Percentiles rank a stretch among this genome's conserved stretches.
Evolutionary conservation across 2,888 invertebrate genomes (phyloP).

Genomic region (Drosophila differens): DNA sequence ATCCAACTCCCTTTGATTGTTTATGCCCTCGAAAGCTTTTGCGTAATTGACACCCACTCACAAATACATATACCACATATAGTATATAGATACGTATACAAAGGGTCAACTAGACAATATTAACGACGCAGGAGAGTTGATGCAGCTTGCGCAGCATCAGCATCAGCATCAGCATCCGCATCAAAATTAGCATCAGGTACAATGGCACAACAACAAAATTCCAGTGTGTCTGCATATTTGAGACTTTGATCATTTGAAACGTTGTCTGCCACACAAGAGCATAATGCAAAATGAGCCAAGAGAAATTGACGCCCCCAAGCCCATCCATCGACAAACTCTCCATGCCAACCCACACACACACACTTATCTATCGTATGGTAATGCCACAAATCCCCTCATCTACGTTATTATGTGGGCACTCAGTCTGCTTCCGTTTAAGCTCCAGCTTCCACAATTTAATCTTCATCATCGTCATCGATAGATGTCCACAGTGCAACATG

Average conservation of each 20-base stretch:
- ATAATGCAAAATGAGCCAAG: slow-evolving; percentile 37
- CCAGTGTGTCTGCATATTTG: slow-evolving; percentile 76
- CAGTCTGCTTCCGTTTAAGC: slow-evolving; percentile 22
- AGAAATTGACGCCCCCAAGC: slow-evolving; percentile 11
- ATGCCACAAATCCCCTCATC: slow-evolving; percentile 43
- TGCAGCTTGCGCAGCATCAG: slow-evolving; percentile 4
- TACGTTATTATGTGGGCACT: slow-evolving; percentile 65
- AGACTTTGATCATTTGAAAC: slow-evolving; percentile 75
- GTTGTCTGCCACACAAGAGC: slow-evolving; percentile 42
- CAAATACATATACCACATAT: slow-evolving; percentile 5
- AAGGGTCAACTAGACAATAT: slow-evolving; percentile 36
- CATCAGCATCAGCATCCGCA: slow-evolving; percentile 6
- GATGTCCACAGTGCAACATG: slow-evolving; percentile 54
- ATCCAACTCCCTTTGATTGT: slow-evolving; percentile 15
- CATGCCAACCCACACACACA: neutral
- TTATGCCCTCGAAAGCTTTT: slow-evolving; percentile 41
- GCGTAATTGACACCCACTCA: slow-evolving; percentile 60
- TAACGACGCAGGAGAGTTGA: slow-evolving; percentile 1
- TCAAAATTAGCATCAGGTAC: slow-evolving; percentile 20
- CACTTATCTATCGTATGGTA: slow-evolving; percentile 49
- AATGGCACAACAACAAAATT: slow-evolving; percentile 50
- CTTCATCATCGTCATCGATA: slow-evolving; percentile 54
- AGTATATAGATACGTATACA: neutral
- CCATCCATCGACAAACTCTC: neutral
- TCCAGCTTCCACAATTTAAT: slow-evolving; percentile 61